Percentiles rank a stretch among this genome's conserved stretches.
phyloP scores from a whole-genome alignment of 2,113 vertebrate species.

The Cisticola juncidis region DNA sequence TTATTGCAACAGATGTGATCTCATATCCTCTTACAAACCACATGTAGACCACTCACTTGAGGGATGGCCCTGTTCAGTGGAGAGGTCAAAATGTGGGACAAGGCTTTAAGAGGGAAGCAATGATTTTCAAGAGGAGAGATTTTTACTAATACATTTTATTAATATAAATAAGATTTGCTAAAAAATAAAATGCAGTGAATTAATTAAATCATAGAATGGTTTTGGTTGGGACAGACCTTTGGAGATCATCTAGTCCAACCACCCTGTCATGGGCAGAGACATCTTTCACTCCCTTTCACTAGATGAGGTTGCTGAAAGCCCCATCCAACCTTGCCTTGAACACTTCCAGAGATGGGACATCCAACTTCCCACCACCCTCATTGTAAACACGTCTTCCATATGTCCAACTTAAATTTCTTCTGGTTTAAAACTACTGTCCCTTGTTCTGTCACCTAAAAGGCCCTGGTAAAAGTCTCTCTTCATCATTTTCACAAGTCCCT shows the following conservation, averaged over 20 bases:
- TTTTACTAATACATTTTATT: neutral
- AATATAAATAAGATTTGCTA: neutral
- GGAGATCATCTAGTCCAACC: neutral
- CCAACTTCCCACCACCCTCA: neutral
- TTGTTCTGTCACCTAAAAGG: neutral
- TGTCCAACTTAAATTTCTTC: neutral
- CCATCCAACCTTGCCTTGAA: neutral
- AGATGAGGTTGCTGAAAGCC: neutral
- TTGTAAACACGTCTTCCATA: neutral
- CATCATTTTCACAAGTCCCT: neutral
- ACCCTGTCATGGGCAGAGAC: neutral
- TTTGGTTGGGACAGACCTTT: neutral
- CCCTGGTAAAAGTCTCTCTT: neutral
- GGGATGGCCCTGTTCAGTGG: neutral
- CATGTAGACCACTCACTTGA: neutral
- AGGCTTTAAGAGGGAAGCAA: neutral
- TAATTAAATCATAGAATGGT: neutral
- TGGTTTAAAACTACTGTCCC: neutral
- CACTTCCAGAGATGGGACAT: neutral
- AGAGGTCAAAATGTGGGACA: neutral
- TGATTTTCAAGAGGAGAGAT: neutral
- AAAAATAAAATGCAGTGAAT: neutral
- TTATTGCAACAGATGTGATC: constrained; percentile 1
- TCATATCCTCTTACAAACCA: neutral
- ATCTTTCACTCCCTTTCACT: neutral